Base-by-base conservation (phyloP, 2,113 vertebrate genomes). In the Ptyas mucosa region DNA sequence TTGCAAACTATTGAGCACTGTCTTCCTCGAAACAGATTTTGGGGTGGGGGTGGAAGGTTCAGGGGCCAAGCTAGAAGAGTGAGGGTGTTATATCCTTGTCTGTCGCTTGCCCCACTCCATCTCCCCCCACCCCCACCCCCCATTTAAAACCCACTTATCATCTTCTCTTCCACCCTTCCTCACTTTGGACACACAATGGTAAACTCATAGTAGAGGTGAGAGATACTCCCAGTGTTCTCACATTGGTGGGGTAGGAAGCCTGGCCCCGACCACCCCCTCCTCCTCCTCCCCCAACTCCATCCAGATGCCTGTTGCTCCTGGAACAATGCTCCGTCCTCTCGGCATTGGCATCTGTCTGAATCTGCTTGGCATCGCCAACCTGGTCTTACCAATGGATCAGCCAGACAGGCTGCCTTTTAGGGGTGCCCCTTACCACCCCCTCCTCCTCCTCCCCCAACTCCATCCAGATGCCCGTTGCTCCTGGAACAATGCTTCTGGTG, bases 51-150 rank as follows among this genome's bases (percentile, higher is more conserved):
- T 2, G n/a, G n/a, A n/a, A n/a, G 29, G 29, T 15, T 69, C 1
- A n/a, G 29, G 26, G 64, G 64, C 29, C 61, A 14, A 4, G 61
- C 29, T n/a, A 21, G 11, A 1, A 69, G 29, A n/a, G 4, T 15
- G 61, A 29, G 24, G 11, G 24, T 52, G 58, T 87, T 51, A 26
- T 8, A 0, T 2, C 54, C 54, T 20, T 3, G 29, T 39, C 87
- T 10, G 29, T 21, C 20, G 1, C 0, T 3, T 0, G 10, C 49
- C 57, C 6, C 11, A 2, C 10, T 86, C 89, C 3, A 14, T 96
- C 97, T 55, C 95, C 94, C 29, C 93, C n/a, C n/a, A n/a, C n/a
- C n/a, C 52, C 5, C 5, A 49, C 26, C 61, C 61, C 26, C 26
- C 26, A n/a, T n/a, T 14, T 1, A 29, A n/a, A 64, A n/a, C 4